Conservation (phyloP, 2,888 invertebrate genomes). For the Ischnus inquisitorius region DNA sequence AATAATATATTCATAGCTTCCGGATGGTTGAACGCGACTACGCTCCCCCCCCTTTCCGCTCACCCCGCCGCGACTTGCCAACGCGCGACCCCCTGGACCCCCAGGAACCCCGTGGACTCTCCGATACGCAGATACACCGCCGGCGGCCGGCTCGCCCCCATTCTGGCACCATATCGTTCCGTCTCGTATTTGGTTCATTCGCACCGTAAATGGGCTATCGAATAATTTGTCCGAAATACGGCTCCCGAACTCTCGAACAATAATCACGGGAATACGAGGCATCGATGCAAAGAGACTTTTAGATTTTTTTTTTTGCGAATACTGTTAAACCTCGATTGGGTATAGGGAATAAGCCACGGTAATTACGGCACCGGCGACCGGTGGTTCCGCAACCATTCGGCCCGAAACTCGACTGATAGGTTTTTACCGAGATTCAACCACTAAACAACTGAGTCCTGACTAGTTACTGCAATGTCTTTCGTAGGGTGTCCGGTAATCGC, state of each 20-base stretch:
- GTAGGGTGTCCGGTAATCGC: too few species aligned
- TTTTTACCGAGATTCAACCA: too few species aligned
- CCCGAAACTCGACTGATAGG: too few species aligned
- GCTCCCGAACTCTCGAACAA: slow-evolving; percentile 53
- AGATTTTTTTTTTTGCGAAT: too few species aligned
- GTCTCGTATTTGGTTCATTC: slow-evolving; percentile 69
- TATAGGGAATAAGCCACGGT: too few species aligned
- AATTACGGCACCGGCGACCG: too few species aligned
- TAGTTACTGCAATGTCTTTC: too few species aligned
- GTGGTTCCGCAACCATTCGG: too few species aligned
- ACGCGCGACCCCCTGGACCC: slow-evolving; percentile 44
- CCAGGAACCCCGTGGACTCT: too few species aligned
- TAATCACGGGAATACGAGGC: slow-evolving; percentile 20
- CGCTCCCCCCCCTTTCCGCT: slow-evolving; percentile 62
- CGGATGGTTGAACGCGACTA: slow-evolving; percentile 84
- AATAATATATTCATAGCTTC: slow-evolving; percentile 85
- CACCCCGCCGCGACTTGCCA: slow-evolving; percentile 25
- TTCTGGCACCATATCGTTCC: slow-evolving; percentile 48
- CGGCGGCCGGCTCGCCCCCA: slow-evolving; percentile 45
- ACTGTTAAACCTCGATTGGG: too few species aligned
- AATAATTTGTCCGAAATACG: slow-evolving; percentile 76
- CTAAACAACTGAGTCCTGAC: too few species aligned
- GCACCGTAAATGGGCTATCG: slow-evolving; percentile 74
- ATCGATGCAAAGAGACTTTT: too few species aligned
- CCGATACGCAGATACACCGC: slow-evolving; percentile 42